Base-by-base conservation (phyloP, 1,140 invertebrate species). In the Drosophila asahinai region DNA sequence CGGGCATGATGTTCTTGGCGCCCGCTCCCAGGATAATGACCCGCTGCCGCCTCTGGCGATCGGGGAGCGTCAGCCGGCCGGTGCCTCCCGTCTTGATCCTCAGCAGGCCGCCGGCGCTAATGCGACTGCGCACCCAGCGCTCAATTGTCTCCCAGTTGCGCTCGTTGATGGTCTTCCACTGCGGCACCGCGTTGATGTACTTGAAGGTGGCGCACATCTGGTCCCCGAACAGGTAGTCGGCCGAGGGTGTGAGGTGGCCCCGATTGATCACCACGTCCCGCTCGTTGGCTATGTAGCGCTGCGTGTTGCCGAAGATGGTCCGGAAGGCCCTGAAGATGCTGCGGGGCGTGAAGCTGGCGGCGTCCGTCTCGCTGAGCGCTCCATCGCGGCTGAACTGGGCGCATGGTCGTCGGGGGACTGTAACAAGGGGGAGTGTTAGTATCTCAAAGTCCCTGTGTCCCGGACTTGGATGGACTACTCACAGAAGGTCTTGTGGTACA, bases 141-240 rank as follows among this genome's bases (percentile, higher is more conserved):
- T 94, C 92, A 12, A 93, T 67, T 5, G 72, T 49, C 27, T 81
- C 72, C 94, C 94, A 94, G 77, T 94, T 94, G n/a, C 91, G 82
- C 3, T 80, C 90, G 43, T 94, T 94, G 25, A 94, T 87, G 7
- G 67, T 91, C 55, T 93, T 91, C 86, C 93, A 94, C 75, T 94
- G 93, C 2, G 94, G 93, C 11, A 84, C 93, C 0, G 83, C 91
- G 70, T 94, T 95, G 0, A 93, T 72, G 62, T 93, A 94, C 62
- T 93, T 94, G 54, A 82, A 93, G 15, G 93, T 93, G n/a, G 81
- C 67, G 40, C 72, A 63, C 77, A 73, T 84, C n/a, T 83, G 62
- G n/a, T 71, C 61, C 2, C 33, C 47, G 17, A 19, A 83, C 0
- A 80, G 52, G 12, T 51, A 83, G 36, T 83, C 81, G 0, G 59